Base-by-base conservation (phyloP, 2,113 vertebrate genomes). In the Porphyrio hochstetteri region DNA sequence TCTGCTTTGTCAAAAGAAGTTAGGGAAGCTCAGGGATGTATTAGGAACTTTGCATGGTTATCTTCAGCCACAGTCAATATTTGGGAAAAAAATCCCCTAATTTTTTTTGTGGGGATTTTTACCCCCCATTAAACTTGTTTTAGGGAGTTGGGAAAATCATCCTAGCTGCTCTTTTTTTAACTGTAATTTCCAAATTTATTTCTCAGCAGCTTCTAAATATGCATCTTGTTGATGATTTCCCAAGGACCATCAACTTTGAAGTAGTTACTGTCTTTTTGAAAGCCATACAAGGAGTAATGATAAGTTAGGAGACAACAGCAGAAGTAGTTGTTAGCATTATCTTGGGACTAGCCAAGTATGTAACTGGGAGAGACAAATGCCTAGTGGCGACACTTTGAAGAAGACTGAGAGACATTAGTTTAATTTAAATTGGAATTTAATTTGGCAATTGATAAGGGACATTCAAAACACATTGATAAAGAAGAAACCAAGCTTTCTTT, bases 341-440 rank as follows among this genome's bases (percentile, higher is more conserved):
- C 65, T 84, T 67, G 60, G 52, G 70, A 78, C 42, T 71, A n/a
- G 40, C 46, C 55, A 53, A 29, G 23, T 40, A 38, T 36, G 59
- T 76, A 77, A 57, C 44, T 83, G 50, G 25, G 50, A 88, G 71
- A 80, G 68, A 86, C 46, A 88, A 93, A 86, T 88, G 72, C 86
- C 86, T 83, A 21, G 44, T 44, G 71, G 79, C 83, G 80, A 92
- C 28, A 16, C 91, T 94, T 95, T 76, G 72, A 88, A 93, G 82
- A 88, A 29, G 80, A 72, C 65, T 83, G 44, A 88, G 70, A 86
- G 29, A 74, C 0, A 0, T 53, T 77, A 35, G 38, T 76, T 81
- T 84, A 92, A 93, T 94, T 95, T 88, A 77, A 91, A 86, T 77
- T 77, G 76, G 72, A 92, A 70, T 70, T 96, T 88, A 86, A 77